Percentiles rank a stretch among this genome's conserved stretches.
phyloP scores from a whole-genome alignment of 2,888 invertebrate species.

The Sussaba pulchella region DNA sequence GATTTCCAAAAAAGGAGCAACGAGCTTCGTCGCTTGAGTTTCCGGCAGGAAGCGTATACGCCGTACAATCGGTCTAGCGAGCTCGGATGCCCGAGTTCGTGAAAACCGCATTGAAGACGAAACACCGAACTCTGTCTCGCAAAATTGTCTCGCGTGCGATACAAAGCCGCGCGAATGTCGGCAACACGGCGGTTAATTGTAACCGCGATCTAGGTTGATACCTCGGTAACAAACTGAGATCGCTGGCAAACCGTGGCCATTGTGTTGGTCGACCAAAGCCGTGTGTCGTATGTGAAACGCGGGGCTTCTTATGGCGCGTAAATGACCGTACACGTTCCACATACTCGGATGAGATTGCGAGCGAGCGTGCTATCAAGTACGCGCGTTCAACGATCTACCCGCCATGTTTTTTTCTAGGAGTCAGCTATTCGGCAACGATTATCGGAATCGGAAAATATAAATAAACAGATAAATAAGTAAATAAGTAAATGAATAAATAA shows the following conservation, averaged over 20 bases:
- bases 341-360: constrained; percentile 46
- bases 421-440: too few species aligned
- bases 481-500: too few species aligned
- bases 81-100: background rate
- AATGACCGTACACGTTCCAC: constrained; percentile 55
- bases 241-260: constrained; percentile 17
- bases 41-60: background rate
- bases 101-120: background rate
- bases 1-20: constrained; percentile 1
- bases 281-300: constrained; percentile 8
- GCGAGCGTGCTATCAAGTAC: background rate
- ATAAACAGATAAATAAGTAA: too few species aligned
- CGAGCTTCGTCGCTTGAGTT: background rate
- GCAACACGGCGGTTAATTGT: too few species aligned
- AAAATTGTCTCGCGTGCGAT: background rate
- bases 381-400: constrained; percentile 1
- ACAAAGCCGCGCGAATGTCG: background rate
- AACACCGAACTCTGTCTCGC: background rate
- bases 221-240: constrained; percentile 18
- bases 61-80: constrained; percentile 8
- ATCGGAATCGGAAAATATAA: too few species aligned
- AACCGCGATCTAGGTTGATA: constrained; percentile 47
- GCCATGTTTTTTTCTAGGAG: constrained; percentile 10
- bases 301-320: constrained; percentile 43
- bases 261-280: constrained; percentile 20